phyloP scores from a whole-genome alignment of 2,113 vertebrate species.

The Antennarius striatus region DNA sequence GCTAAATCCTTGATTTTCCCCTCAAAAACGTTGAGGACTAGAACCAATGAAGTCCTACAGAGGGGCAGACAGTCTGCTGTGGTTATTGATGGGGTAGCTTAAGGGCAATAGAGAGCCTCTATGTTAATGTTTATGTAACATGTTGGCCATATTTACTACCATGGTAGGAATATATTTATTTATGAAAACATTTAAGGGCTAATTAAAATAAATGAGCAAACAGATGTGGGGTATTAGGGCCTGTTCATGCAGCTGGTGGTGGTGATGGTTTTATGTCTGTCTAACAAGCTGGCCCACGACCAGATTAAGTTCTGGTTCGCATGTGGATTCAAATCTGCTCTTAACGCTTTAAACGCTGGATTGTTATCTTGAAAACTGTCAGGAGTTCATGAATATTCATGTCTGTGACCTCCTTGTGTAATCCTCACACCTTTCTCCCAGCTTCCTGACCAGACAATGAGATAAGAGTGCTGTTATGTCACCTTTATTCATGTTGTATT shows the following conservation, averaged over 20 bases:
- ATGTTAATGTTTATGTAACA: slow-evolving; percentile 48
- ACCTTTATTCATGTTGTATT: too few species aligned
- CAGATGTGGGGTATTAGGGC: neutral
- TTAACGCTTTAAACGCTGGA: neutral
- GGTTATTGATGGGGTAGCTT: slow-evolving; percentile 41
- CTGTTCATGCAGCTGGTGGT: slow-evolving; percentile 8
- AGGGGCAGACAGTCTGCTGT: slow-evolving; percentile 54
- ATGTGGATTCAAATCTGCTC: neutral
- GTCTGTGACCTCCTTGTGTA: neutral
- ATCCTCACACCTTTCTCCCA: neutral
- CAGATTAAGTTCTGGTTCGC: neutral
- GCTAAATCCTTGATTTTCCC: slow-evolving; percentile 37
- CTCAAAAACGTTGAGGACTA: slow-evolving; percentile 39
- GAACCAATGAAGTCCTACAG: slow-evolving; percentile 27
- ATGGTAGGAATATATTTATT: slow-evolving; percentile 35
- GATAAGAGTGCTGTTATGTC: too few species aligned
- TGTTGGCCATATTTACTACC: slow-evolving; percentile 25
- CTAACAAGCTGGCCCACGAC: neutral
- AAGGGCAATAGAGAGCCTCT: slow-evolving; percentile 46
- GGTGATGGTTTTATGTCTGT: too few species aligned
- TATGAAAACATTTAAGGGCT: slow-evolving; percentile 23
- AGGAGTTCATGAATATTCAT: neutral
- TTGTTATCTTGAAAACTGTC: neutral
- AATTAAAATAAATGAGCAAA: slow-evolving; percentile 24
- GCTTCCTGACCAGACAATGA: too few species aligned